Evolutionary conservation across 2,888 invertebrate species (phyloP), one percentile per base, ranked within the genome.

Genomic region (Trichogramma dendrolimi): DNA sequence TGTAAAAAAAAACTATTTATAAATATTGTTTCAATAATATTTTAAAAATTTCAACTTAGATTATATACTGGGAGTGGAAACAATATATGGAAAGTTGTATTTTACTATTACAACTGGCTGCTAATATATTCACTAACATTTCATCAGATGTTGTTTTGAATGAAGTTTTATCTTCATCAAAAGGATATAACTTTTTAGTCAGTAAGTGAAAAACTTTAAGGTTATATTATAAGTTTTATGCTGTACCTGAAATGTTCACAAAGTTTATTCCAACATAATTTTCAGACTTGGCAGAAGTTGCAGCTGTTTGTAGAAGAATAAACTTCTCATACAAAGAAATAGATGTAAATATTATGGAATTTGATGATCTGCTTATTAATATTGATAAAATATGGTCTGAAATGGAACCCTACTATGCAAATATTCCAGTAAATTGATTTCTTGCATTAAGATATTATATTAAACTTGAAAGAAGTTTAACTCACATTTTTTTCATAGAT

Each of bases 131-230:
- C 71, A 82, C 82, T 67, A 80, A 79, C 56, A 82, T 84, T 65
- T 81, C 80, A 55, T 81, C 81, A 46, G 82, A 83, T 65, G 73
- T 78, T 53, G 80, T 85, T 43, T 79, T 84, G 53, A 78, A 79
- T 58, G 84, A 86, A 75, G 82, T 86, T 14, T 74, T 85, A 55
- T 75, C 78, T 51, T 81, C 83, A 42, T 79, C 80, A 27, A 81
- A 83, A 72, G 84, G 84, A 61, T 79, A 80, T 62, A 80, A 81
- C 66, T 85, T 83, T 73, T 75, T 84, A 44, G 78, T 80, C 70
- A 82, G 84, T 84, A 73, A 78, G 79, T 73, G 58, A 5, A 56
- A 49, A 49, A 44, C 58, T 48, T 57, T 4, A 38, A 44, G 11
- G n/a, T 62, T 49, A 43, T 27, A 8, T 8, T 51, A 48, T 55